phyloP scores from a whole-genome alignment of 2,113 vertebrate species.

The Lophochroa leadbeateri region DNA sequence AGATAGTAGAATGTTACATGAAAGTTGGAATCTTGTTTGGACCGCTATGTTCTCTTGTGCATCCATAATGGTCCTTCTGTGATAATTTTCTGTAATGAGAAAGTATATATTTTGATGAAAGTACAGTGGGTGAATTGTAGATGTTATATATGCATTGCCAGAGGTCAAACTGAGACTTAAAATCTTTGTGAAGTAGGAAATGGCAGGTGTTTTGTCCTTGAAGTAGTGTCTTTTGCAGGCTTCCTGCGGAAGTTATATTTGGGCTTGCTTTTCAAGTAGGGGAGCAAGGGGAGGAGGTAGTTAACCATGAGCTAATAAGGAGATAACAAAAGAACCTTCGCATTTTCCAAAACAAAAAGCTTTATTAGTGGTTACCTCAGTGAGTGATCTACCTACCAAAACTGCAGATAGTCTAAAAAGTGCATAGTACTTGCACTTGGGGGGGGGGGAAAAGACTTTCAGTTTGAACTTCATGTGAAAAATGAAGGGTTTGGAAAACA shows the following conservation, averaged over 20 bases:
- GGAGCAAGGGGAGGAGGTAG: neutral
- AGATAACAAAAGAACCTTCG: neutral
- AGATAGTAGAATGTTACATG: neutral
- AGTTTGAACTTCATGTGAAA: neutral
- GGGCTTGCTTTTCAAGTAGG: neutral
- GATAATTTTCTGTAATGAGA: neutral
- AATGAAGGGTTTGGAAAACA: neutral
- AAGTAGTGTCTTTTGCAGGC: neutral
- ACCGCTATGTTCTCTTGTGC: neutral
- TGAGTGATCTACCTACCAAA: neutral
- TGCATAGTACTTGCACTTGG: fast-evolving
- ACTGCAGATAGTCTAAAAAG: neutral
- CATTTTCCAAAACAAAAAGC: neutral
- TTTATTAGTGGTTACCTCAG: neutral
- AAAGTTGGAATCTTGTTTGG: neutral
- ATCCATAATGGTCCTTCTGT: neutral
- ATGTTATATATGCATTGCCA: neutral
- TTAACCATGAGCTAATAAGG: neutral
- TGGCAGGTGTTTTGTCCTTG: neutral
- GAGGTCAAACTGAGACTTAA: neutral
- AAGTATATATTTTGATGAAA: neutral
- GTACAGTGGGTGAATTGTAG: neutral
- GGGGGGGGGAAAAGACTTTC: neutral
- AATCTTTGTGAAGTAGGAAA: neutral
- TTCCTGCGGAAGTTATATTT: neutral